Percentiles rank a stretch among this genome's conserved stretches.
These are phyloP conservation scores for Lepus europaeus DNA, from an alignment of 2,113 vertebrate genomes.

Conservation along the genomic window DNA sequence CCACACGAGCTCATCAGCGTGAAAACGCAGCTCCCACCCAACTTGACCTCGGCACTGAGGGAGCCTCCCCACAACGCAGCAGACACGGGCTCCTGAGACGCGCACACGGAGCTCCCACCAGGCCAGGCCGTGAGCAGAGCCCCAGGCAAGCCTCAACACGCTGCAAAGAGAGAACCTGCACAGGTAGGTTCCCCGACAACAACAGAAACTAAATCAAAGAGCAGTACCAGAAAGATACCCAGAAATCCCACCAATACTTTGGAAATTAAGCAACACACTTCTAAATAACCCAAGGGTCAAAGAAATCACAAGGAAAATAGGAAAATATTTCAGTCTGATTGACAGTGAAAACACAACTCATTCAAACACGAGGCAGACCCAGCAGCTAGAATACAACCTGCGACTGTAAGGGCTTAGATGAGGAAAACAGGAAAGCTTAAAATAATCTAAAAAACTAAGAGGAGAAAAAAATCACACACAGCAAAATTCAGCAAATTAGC, in stretches of 20 bases:
- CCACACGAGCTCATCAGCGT: background rate
- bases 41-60: accelerated
- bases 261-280: conserved; percentile 6
- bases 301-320: background rate
- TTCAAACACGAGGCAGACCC: background rate
- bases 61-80: background rate
- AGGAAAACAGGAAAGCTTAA: background rate
- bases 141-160: background rate
- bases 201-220: conserved; percentile 15
- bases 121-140: accelerated
- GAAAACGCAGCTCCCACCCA: background rate
- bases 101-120: accelerated
- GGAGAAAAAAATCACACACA: background rate
- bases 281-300: background rate
- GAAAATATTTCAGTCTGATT: background rate
- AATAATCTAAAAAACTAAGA: background rate
- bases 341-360: background rate
- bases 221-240: background rate
- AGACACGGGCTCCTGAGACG: accelerated
- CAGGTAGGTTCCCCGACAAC: background rate
- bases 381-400: background rate
- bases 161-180: background rate
- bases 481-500: background rate
- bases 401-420: background rate
- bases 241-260: background rate